These are phyloP conservation scores for Diaprepes abbreviatus DNA, from an alignment of 2,888 invertebrate species.

Conservation along the genomic window DNA sequence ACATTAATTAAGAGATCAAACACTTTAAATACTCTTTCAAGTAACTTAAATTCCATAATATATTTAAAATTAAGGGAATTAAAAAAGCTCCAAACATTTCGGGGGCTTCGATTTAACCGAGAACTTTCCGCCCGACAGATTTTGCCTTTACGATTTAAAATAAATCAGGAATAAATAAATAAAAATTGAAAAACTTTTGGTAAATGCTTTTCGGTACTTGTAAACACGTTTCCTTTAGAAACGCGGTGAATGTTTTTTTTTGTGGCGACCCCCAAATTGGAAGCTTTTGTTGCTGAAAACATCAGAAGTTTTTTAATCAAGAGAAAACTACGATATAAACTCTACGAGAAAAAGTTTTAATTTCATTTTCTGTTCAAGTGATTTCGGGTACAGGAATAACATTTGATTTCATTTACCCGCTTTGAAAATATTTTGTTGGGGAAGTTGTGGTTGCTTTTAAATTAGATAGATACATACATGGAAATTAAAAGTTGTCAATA, in stretches of 20 bases:
- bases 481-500: too few species aligned
- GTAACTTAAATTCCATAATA: not conserved
- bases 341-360: slow-evolving; percentile 40
- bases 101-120: not conserved
- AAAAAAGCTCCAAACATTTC: not conserved
- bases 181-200: slow-evolving; percentile 44
- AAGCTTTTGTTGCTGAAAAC: slow-evolving; percentile 48
- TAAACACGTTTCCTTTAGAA: slow-evolving; percentile 40
- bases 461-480: not conserved
- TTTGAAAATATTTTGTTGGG: slow-evolving; percentile 12
- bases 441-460: not conserved
- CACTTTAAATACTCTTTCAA: not conserved
- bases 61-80: slow-evolving; percentile 7
- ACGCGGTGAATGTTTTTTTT: slow-evolving; percentile 18
- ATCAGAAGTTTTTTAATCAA: slow-evolving; percentile 46
- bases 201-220: slow-evolving; percentile 35
- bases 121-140: slow-evolving; percentile 7
- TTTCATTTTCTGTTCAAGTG: slow-evolving; percentile 39
- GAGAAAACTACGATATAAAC: slow-evolving; percentile 45
- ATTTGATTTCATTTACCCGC: slow-evolving; percentile 7
- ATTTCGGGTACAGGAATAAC: slow-evolving; percentile 30
- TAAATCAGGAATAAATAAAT: slow-evolving; percentile 44
- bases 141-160: slow-evolving; percentile 26
- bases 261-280: slow-evolving; percentile 45
- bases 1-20: slow-evolving; percentile 11